Conservation (phyloP, 2,797 vertebrate species). For the Acipenser transmontanus region DNA sequence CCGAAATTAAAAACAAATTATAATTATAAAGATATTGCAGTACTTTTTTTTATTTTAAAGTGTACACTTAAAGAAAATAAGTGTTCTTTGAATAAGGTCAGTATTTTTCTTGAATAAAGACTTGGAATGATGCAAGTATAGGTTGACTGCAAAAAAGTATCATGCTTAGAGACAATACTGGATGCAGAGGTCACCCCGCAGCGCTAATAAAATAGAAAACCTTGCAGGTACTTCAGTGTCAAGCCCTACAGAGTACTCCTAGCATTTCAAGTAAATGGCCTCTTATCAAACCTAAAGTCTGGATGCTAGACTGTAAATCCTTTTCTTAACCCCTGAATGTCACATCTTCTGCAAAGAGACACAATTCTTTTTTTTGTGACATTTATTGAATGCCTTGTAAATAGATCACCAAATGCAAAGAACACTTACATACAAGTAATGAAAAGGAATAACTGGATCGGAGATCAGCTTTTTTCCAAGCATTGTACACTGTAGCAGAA, state of each 20-base stretch:
- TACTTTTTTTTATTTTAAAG: no score
- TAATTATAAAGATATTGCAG: no score
- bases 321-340: background rate
- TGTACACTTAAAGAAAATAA: no score
- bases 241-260: slow-evolving; percentile 47
- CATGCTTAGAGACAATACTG: background rate
- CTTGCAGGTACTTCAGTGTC: slow-evolving; percentile 30
- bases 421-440: no score
- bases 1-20: no score
- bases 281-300: background rate
- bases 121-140: background rate
- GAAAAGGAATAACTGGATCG: no score
- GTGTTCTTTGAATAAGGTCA: no score
- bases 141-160: background rate
- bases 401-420: no score
- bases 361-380: no score
- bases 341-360: background rate
- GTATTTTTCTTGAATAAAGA: background rate
- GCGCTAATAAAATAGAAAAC: background rate
- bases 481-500: no score
- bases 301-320: background rate
- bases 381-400: no score
- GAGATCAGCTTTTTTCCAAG: no score
- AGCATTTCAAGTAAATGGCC: slow-evolving; percentile 38
- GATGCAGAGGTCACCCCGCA: background rate